Evolutionary conservation across 2,888 invertebrate genomes (phyloP), one percentile per base, ranked within the genome.

Genomic region (Hydrotaea cyrtoneurina): DNA sequence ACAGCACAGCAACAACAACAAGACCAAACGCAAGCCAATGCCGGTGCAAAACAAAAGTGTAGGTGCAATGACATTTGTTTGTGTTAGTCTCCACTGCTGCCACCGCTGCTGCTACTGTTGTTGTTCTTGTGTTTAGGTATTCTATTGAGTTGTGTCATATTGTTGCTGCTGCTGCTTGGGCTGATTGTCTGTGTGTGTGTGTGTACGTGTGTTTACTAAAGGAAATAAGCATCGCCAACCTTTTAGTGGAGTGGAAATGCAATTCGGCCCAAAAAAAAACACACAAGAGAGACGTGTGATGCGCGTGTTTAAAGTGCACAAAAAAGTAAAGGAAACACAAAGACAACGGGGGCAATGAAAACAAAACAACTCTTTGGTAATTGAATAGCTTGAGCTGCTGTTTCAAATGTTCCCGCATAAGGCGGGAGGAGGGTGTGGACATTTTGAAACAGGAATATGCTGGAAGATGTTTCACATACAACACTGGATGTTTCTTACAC

Each of bases 321-420:
- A 17, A 31, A 2, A n/a, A n/a, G n/a, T 4, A 31, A 59, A 59
- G 13, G 26, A 59, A 59, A 26, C 19, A 59, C 59, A 15, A 62
- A 21, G 50, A n/a, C 17, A 66, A 76, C 72, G 72, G 21, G 76
- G 76, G 59, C 59, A 50, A 55, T 23, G 73, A 76, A 80, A 80
- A 13, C 26, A 59, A 10, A 59, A 59, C 59, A 59, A 62, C 69
- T 74, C 77, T 59, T 26, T n/a, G 53, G 76, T 80, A 83, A 83
- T 83, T 83, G 83, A 83, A 83, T 83, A 83, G 80, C 83, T 80
- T 77, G 76, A 77, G 77, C 83, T 83, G 83, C 83, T 77, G 80
- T 69, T 77, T 75, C 71, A 71, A 77, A 72, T 59, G 57, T 72
- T 66, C 19, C 46, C 46, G 66, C 15, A 15, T 23, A 13, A 31